phyloP scores from a whole-genome alignment of 2,888 invertebrate species.

The Antheraea assamensis region DNA sequence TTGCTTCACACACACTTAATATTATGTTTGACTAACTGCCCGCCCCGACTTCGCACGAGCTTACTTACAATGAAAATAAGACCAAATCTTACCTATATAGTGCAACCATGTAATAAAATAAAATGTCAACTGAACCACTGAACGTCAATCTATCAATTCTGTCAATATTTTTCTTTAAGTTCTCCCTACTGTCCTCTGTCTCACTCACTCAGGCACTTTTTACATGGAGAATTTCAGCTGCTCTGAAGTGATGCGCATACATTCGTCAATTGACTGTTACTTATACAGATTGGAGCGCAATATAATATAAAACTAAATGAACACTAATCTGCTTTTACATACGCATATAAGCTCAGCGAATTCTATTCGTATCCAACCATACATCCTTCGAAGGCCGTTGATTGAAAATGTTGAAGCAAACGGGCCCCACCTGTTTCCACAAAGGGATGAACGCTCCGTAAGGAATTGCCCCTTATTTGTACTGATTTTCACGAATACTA shows the following conservation, averaged over 20 bases:
- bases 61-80: too few relatives aligned
- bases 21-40: not conserved
- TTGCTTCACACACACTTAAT: not conserved
- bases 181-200: too few relatives aligned
- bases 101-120: too few relatives aligned
- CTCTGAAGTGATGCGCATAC: too few relatives aligned
- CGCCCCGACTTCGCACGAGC: too few relatives aligned
- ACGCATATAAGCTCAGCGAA: not conserved
- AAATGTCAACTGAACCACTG: too few relatives aligned
- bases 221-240: too few relatives aligned
- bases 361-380: constrained; percentile 2
- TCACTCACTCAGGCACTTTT: too few relatives aligned
- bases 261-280: too few relatives aligned
- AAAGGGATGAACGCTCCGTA: constrained; percentile 22
- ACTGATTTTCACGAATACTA: constrained; percentile 8
- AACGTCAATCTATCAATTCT: too few relatives aligned
- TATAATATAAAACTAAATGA: not conserved
- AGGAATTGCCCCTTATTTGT: constrained; percentile 13
- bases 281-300: not conserved
- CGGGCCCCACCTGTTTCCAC: constrained; percentile 18
- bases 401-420: constrained; percentile 40
- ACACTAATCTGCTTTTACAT: not conserved
- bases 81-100: too few relatives aligned
- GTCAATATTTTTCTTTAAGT: too few relatives aligned
- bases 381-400: constrained; percentile 21